These are phyloP conservation scores for Pica pica DNA, from an alignment of 2,113 vertebrate genomes.

Conservation along the genomic window DNA sequence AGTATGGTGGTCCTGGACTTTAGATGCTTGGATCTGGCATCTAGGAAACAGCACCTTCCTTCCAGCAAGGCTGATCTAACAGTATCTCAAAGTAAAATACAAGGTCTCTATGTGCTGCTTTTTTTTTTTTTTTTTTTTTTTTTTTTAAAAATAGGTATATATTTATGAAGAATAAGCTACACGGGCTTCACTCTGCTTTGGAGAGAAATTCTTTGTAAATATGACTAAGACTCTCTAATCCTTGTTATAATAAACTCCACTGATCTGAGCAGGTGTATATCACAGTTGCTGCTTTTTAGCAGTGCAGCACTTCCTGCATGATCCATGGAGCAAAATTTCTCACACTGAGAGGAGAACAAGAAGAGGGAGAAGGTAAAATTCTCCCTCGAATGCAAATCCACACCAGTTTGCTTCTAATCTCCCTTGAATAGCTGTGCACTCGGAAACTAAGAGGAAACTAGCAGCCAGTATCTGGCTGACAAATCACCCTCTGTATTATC, in stretches of 20 bases:
- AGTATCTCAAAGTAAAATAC: constrained; percentile 7
- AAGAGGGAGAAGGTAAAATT: not conserved
- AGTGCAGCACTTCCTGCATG: not conserved
- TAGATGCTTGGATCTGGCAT: not conserved
- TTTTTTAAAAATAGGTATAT: not conserved
- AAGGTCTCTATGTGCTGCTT: not conserved
- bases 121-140: not conserved
- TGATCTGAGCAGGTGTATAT: constrained; percentile 17
- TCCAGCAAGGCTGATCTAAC: not conserved
- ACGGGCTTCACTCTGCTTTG: not conserved
- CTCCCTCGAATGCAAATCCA: not conserved
- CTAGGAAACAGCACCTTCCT: not conserved
- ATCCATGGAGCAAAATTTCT: not conserved
- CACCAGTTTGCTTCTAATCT: not conserved
- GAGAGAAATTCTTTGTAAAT: constrained; percentile 61
- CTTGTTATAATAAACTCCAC: constrained; percentile 16
- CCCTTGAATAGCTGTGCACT: not conserved
- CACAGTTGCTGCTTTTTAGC: constrained; percentile 24
- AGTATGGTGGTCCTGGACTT: not conserved
- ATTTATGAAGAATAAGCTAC: constrained; percentile 43
- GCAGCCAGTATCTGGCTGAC: not conserved
- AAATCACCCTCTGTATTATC: not conserved
- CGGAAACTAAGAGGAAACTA: not conserved
- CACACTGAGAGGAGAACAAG: not conserved
- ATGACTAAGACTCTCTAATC: constrained; percentile 24